Conservation (phyloP, 2,797 vertebrate species). For the Garrulus glandarius region DNA sequence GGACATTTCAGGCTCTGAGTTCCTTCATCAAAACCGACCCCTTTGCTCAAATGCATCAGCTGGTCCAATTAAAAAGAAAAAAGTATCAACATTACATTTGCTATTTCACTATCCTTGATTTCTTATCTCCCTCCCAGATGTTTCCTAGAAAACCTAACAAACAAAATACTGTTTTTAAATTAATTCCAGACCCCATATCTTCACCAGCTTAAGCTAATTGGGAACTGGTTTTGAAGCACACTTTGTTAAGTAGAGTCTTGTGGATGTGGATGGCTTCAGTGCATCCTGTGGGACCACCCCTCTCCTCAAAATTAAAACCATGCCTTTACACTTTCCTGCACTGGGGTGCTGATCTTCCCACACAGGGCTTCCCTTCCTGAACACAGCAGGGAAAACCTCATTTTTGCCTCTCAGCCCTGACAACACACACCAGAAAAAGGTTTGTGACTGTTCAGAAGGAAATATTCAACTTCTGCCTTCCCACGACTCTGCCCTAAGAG, state of each 20-base stretch:
- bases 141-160: not conserved
- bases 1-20: not conserved
- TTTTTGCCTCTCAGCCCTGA: not conserved
- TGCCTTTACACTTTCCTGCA: not conserved
- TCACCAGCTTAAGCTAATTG: not conserved
- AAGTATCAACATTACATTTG: not conserved
- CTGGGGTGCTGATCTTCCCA: not conserved
- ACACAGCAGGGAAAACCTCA: not conserved
- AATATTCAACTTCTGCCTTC: not conserved
- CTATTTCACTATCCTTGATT: not conserved
- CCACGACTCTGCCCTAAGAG: not conserved
- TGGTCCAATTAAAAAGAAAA: not conserved
- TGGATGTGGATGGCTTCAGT: not conserved
- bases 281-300: fast-evolving
- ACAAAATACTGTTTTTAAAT: not conserved
- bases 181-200: not conserved
- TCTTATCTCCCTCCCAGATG: not conserved
- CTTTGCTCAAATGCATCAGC: not conserved
- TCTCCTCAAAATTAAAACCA: not conserved
- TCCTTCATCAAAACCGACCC: not conserved
- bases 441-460: not conserved
- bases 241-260: not conserved
- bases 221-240: not conserved
- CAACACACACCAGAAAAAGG: not conserved
- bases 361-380: not conserved